Evolutionary conservation across 2,797 vertebrate species (phyloP).

Genomic region (Amblyopsis hoosieri): DNA sequence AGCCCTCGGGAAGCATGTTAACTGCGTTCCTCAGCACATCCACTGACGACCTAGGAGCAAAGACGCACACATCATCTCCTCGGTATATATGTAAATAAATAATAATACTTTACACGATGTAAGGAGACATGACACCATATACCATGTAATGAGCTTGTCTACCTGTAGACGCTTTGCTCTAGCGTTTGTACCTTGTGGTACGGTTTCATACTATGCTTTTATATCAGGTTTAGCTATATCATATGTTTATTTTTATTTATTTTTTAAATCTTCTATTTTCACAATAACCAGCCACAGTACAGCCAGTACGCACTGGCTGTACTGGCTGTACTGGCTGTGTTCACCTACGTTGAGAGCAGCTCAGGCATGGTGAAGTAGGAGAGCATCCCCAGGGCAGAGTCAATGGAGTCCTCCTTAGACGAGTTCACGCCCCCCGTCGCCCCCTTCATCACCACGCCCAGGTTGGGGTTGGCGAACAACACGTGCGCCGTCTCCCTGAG

Average conservation of each 20-base stretch:
- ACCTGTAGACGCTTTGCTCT: too few species aligned
- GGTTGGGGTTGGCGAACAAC: slow-evolving; percentile 72
- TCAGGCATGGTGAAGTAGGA: slow-evolving; percentile 66
- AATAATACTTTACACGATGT: too few species aligned
- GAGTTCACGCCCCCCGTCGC: slow-evolving; percentile 40
- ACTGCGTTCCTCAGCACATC: slow-evolving; percentile 52
- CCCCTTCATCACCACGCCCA: slow-evolving; percentile 70
- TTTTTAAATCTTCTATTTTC: background rate
- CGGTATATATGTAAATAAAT: too few species aligned
- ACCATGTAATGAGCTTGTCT: background rate
- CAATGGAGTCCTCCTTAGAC: slow-evolving; percentile 61
- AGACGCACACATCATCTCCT: too few species aligned
- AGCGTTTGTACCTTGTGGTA: too few species aligned
- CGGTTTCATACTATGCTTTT: too few species aligned
- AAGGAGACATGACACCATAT: background rate
- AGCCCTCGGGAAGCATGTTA: slow-evolving; percentile 59
- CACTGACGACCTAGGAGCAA: slow-evolving; percentile 54
- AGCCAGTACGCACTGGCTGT: background rate
- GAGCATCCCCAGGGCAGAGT: slow-evolving; percentile 59
- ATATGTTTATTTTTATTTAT: background rate
- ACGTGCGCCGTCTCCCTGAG: slow-evolving; percentile 70
- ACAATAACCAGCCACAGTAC: background rate
- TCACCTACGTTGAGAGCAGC: slow-evolving; percentile 52
- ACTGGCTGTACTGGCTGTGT: slow-evolving; percentile 7
- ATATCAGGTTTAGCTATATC: too few species aligned